phyloP scores from a whole-genome alignment of 2,797 vertebrate genomes.

The Girardinus metallicus region DNA sequence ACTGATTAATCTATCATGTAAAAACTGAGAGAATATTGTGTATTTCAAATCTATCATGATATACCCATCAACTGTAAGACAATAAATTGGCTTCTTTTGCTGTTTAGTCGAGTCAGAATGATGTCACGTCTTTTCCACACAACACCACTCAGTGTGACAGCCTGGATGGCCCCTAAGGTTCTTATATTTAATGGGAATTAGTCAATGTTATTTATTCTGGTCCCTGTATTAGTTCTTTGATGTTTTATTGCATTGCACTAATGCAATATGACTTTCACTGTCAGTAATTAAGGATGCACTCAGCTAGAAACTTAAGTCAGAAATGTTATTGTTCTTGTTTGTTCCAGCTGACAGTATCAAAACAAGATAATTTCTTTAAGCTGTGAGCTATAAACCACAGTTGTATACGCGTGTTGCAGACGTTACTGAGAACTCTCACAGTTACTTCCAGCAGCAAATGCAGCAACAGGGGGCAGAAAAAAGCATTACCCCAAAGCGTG shows the following conservation, averaged over 20 bases:
- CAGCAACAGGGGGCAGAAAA: background rate
- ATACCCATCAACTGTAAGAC: background rate
- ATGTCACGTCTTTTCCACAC: background rate
- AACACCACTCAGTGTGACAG: background rate
- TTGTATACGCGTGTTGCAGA: background rate
- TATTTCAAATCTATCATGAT: background rate
- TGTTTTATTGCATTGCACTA: background rate
- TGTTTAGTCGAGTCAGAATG: background rate
- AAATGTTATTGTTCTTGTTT: background rate
- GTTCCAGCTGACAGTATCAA: background rate
- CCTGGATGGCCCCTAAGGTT: background rate
- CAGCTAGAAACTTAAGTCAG: background rate
- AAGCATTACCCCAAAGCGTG: background rate
- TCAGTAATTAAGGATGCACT: background rate
- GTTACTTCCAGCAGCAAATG: background rate
- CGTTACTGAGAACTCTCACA: background rate
- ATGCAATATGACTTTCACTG: background rate
- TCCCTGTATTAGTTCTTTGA: background rate
- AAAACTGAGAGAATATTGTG: background rate
- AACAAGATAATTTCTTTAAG: background rate
- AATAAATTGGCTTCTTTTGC: background rate
- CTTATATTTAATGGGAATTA: background rate
- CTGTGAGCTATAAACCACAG: background rate
- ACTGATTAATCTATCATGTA: background rate
- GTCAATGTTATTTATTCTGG: background rate